Conservation (phyloP, 2,888 invertebrate species). For the Beris chalybata region DNA sequence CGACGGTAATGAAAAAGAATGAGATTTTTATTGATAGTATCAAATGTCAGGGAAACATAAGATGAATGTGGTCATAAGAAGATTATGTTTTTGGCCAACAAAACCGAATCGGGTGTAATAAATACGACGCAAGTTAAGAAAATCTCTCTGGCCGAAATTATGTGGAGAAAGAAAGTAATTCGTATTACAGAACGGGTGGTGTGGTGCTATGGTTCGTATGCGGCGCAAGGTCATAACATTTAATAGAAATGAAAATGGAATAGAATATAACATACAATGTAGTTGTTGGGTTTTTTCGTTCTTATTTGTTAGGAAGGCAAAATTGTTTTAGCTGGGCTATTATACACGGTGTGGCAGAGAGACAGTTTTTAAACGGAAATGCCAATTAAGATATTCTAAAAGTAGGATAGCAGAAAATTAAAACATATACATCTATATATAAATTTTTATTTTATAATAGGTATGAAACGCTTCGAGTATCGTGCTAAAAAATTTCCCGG, state of each 20-base stretch:
- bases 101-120: background rate
- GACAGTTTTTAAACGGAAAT: conserved; percentile 9
- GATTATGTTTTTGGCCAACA: conserved; percentile 17
- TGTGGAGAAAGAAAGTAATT: conserved; percentile 17
- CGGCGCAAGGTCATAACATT: no score
- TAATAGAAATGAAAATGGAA: no score
- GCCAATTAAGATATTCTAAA: conserved; percentile 14
- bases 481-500: no score
- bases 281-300: no score
- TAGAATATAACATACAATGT: no score
- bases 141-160: conserved; percentile 16
- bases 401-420: background rate
- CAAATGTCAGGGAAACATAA: conserved; percentile 29
- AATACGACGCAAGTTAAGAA: conserved; percentile 25
- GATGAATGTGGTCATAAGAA: conserved; percentile 30
- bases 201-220: no score
- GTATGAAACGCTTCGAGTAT: no score
- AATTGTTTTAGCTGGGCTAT: no score
- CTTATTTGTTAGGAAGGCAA: no score
- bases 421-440: no score
- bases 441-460: no score
- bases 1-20: conserved; percentile 30
- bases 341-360: no score
- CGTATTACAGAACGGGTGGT: background rate
- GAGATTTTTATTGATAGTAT: conserved; percentile 32